phyloP scores from a whole-genome alignment of 1,140 invertebrate genomes.

The Philopotamus ludificatus region DNA sequence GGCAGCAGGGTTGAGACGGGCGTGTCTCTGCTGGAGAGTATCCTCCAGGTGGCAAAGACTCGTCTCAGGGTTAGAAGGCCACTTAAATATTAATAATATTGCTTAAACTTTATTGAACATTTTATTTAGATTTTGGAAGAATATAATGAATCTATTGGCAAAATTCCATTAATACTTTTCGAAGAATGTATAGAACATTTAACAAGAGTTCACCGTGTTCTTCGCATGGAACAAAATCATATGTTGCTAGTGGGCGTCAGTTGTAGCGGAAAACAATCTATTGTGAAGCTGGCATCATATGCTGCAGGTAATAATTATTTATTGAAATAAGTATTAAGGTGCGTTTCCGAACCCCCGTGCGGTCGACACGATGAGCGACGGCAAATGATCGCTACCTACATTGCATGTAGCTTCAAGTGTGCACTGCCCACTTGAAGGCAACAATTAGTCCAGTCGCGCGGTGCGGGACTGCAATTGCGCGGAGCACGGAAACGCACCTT shows the following conservation, averaged over 20 bases:
- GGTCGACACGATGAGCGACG: too few species aligned
- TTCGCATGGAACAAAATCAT: slow-evolving; percentile 82
- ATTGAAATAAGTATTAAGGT: not conserved
- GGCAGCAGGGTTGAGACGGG: too few species aligned
- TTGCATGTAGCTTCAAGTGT: too few species aligned
- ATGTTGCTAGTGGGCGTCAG: slow-evolving; percentile 82
- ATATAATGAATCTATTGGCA: slow-evolving; percentile 71
- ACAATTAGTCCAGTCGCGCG: too few species aligned
- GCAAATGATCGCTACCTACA: too few species aligned
- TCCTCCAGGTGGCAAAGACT: too few species aligned
- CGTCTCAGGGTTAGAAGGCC: too few species aligned
- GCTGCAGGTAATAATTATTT: slow-evolving; percentile 59
- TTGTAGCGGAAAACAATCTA: slow-evolving; percentile 79
- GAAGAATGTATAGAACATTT: slow-evolving; percentile 88
- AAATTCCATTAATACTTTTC: slow-evolving; percentile 81
- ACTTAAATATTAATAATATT: not conserved
- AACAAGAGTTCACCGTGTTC: slow-evolving; percentile 77
- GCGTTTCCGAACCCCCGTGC: too few species aligned
- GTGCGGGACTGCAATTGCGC: too few species aligned
- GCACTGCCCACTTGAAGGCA: too few species aligned
- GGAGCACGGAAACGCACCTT: slow-evolving; percentile 4
- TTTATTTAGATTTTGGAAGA: slow-evolving; percentile 73
- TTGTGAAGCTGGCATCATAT: slow-evolving; percentile 70
- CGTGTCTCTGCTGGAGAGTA: too few species aligned
- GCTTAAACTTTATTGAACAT: not conserved